Evolutionary conservation across 2,888 invertebrate genomes (phyloP).

Genomic region (Ptycholaimellus sp.): DNA sequence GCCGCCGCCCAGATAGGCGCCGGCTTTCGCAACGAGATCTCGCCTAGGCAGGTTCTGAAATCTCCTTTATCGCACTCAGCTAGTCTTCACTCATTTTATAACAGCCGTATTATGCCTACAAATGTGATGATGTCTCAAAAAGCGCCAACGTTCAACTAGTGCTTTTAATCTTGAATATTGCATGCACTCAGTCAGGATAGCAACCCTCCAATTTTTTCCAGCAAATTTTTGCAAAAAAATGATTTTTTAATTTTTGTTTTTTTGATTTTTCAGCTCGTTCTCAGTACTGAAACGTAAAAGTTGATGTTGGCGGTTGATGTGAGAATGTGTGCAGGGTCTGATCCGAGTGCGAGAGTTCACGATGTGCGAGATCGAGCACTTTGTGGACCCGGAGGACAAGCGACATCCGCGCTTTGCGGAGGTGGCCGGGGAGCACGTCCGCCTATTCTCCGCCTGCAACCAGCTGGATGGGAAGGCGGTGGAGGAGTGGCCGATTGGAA

Average conservation of each 20-base stretch:
- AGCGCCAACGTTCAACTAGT: too few species aligned
- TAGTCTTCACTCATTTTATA: too few species aligned
- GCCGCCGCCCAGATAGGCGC: slow-evolving; percentile 97
- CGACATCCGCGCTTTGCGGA: slow-evolving; percentile 63
- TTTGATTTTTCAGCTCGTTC: neutral
- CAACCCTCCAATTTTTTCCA: neutral
- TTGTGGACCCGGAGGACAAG: slow-evolving; percentile 71
- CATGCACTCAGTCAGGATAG: neutral
- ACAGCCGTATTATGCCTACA: too few species aligned
- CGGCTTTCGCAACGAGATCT: slow-evolving; percentile 95
- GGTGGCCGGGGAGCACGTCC: slow-evolving; percentile 43
- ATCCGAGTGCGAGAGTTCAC: slow-evolving; percentile 51
- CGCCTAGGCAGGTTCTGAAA: slow-evolving; percentile 78
- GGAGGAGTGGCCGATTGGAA: slow-evolving; percentile 49
- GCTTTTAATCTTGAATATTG: slow-evolving; percentile 46
- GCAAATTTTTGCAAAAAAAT: neutral
- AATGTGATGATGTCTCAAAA: too few species aligned
- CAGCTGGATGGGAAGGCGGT: slow-evolving; percentile 90
- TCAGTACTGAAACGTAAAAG: too few species aligned
- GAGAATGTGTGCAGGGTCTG: slow-evolving; percentile 16
- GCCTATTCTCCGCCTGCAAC: slow-evolving; percentile 74
- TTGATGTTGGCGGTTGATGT: too few species aligned
- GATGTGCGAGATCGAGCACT: slow-evolving; percentile 99
- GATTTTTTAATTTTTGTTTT: neutral
- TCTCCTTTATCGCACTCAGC: too few species aligned